Base-by-base conservation (phyloP, 2,888 invertebrate genomes). In the Scaptomyza reducta region DNA sequence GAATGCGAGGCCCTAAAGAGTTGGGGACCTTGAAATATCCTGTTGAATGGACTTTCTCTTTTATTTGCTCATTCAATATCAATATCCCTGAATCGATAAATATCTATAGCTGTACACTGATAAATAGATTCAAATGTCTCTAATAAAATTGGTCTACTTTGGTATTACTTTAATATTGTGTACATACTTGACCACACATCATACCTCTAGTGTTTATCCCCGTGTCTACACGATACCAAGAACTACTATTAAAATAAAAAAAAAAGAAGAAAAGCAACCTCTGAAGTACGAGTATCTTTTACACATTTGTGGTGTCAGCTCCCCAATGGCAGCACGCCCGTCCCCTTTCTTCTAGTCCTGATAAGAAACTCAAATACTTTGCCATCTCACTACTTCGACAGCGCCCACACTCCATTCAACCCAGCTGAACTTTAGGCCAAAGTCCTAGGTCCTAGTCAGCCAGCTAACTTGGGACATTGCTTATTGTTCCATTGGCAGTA, bases 331-430 rank as follows among this genome's bases (percentile, higher is more conserved):
- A 14, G 9, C 6, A 10, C 27, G 11, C 10, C 35, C 22, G 7
- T 11, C 42, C 22, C 13, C 14, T 1, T 14, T 18, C 14, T 13
- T 9, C 16, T 31, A 13, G n/a, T 22, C 49, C n/a, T 49, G 79
- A 85, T 79, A 79, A 85, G 79, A 67, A 82, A 68, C 59, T 64
- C 60, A 59, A 62, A 71, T 56, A 60, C 65, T 69, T 64, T 68
- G n/a, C n/a, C n/a, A n/a, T n/a, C n/a, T n/a, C n/a, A 38, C 38
- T 40, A 47, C 61, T 31, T 6, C 35, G 14, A 25, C 25, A 11
- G n/a, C 38, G 38, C 45, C 70, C 41, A 49, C 57, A 41, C 16
- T 62, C n/a, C n/a, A n/a, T n/a, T 18, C 64, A 11, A 49, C 3
- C 13, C 27, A 42, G 33, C 22, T 66, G 55, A 33, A 45, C 69